phyloP scores from a whole-genome alignment of 2,888 invertebrate species.

The Yponomeuta sedellus region DNA sequence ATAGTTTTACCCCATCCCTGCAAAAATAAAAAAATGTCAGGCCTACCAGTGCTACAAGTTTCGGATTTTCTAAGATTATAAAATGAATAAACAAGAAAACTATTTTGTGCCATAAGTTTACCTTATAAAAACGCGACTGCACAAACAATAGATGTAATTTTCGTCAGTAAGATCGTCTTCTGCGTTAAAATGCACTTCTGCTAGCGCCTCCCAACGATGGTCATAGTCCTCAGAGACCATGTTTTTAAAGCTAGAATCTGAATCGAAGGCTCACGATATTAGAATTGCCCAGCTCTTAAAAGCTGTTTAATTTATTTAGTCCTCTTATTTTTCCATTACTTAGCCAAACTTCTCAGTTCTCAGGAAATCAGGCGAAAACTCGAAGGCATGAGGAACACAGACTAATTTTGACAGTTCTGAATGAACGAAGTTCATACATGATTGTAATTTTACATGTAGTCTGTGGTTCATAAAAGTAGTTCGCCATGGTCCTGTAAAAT shows the following conservation, averaged over 20 bases:
- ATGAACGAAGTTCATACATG: not conserved
- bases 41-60: not conserved
- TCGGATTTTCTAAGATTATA: not conserved
- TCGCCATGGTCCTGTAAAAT: no score
- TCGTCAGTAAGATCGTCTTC: constrained; percentile 53
- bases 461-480: no score
- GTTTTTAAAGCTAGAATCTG: not conserved
- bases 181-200: constrained; percentile 76
- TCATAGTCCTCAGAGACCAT: constrained; percentile 64
- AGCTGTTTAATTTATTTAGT: not conserved
- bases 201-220: constrained; percentile 81
- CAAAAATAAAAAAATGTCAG: not conserved
- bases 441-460: no score
- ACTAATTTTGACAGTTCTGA: not conserved
- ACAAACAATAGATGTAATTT: constrained; percentile 80
- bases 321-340: not conserved
- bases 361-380: not conserved
- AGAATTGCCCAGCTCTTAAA: not conserved
- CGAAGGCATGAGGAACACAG: not conserved
- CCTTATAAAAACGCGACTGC: constrained; percentile 83
- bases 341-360: not conserved
- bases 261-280: not conserved
- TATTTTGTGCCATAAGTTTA: constrained; percentile 42
- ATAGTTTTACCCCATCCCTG: constrained; percentile 57
- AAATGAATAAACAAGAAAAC: constrained; percentile 8